Percentiles rank a stretch among this genome's conserved stretches.
phyloP scores from a whole-genome alignment of 1,140 invertebrate genomes.

The Drosophila lacteicornis region DNA sequence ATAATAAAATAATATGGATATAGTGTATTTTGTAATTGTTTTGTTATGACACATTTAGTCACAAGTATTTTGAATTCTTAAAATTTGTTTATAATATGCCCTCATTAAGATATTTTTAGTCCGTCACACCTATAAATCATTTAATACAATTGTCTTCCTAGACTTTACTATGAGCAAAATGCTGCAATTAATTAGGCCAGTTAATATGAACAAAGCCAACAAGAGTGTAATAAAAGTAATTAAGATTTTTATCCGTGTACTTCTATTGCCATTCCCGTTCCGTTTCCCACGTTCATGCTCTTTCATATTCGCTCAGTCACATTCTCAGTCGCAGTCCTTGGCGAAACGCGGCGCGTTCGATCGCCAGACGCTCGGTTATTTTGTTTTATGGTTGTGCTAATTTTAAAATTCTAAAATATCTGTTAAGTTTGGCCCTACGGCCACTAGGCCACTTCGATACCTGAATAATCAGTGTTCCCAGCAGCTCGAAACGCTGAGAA shows the following conservation, averaged over 20 bases:
- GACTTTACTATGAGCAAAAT: neutral
- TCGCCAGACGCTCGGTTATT: slow-evolving; percentile 40
- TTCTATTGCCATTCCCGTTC: slow-evolving; percentile 30
- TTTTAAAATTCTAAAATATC: slow-evolving; percentile 28
- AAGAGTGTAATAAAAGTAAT: slow-evolving; percentile 10
- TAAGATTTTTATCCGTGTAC: slow-evolving; percentile 9
- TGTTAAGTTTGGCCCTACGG: slow-evolving; percentile 17
- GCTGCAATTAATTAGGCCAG: neutral
- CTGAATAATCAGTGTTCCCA: neutral
- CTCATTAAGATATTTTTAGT: too few species aligned
- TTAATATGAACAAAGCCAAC: slow-evolving; percentile 3
- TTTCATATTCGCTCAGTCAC: slow-evolving; percentile 47
- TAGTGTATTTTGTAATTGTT: too few species aligned
- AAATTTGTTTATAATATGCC: too few species aligned
- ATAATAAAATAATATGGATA: too few species aligned
- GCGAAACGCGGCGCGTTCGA: slow-evolving; percentile 56
- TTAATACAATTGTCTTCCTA: too few species aligned
- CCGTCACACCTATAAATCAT: too few species aligned
- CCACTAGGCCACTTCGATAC: slow-evolving; percentile 10
- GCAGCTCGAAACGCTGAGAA: slow-evolving; percentile 7
- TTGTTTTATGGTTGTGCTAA: slow-evolving; percentile 47
- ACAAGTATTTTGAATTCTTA: too few species aligned
- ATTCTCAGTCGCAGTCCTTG: slow-evolving; percentile 53
- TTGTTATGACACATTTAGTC: too few species aligned
- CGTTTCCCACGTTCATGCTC: slow-evolving; percentile 38